These are phyloP conservation scores for Trichoplusia ni DNA, from an alignment of 1,140 invertebrate genomes.

Conservation along the genomic window DNA sequence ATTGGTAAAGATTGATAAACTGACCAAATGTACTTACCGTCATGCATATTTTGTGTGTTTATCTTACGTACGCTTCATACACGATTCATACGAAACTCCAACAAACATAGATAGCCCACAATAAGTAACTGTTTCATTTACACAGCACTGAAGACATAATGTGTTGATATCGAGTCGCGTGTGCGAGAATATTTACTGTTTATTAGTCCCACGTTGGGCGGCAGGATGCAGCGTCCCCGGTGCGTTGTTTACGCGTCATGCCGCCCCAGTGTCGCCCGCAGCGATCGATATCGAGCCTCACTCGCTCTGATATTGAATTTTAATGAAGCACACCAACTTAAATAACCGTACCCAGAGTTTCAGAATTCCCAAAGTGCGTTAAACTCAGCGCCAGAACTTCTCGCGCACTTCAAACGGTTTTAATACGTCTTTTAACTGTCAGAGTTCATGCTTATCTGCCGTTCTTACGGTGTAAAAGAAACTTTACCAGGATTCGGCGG, in stretches of 20 bases:
- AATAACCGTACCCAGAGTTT: conserved; percentile 35
- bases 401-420: conserved; percentile 34
- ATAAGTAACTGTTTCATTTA: conserved; percentile 13
- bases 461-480: conserved; percentile 28
- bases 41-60: no score
- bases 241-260: conserved; percentile 36
- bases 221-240: conserved; percentile 16
- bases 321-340: conserved; percentile 50
- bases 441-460: conserved; percentile 44
- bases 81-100: no score
- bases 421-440: conserved; percentile 46
- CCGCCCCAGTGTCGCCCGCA: conserved; percentile 31
- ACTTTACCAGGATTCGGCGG: no score
- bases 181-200: conserved; percentile 18
- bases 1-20: no score
- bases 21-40: no score
- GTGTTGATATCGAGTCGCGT: not conserved
- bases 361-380: conserved; percentile 41
- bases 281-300: conserved; percentile 45
- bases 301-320: conserved; percentile 48
- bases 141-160: conserved; percentile 3
- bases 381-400: conserved; percentile 40
- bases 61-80: no score
- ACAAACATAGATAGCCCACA: conserved; percentile 1
- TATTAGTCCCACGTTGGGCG: conserved; percentile 29